Conservation (phyloP, 1,140 invertebrate genomes). For the Muscidifurax raptorellus region DNA sequence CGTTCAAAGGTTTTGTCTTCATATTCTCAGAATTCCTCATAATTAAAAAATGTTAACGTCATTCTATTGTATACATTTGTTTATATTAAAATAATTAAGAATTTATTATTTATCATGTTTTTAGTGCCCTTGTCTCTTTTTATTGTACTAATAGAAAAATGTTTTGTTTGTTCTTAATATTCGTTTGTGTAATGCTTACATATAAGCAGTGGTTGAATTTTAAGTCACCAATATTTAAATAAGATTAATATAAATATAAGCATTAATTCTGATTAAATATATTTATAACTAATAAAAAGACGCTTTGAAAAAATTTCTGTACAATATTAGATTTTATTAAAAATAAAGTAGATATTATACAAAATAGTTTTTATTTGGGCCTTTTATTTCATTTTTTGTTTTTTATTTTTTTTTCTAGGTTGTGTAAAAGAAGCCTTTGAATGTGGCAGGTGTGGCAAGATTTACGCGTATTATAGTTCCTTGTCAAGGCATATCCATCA, state of each 20-base stretch:
- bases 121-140: too few species aligned
- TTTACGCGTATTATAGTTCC: constrained; percentile 72
- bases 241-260: too few species aligned
- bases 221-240: background rate
- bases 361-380: background rate
- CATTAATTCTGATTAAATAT: too few species aligned
- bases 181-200: background rate
- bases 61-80: background rate
- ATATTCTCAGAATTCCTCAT: too few species aligned
- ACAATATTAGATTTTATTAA: constrained; percentile 36
- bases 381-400: constrained; percentile 37
- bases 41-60: background rate
- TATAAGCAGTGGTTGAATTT: background rate
- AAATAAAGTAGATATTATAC: background rate
- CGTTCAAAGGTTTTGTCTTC: too few species aligned
- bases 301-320: background rate
- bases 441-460: constrained; percentile 72
- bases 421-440: constrained; percentile 31
- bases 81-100: background rate
- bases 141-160: background rate
- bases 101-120: background rate
- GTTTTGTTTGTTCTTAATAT: background rate
- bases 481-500: constrained; percentile 72
- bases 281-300: background rate
- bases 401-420: constrained; percentile 56